Evolutionary conservation across 1,140 invertebrate genomes (phyloP).

Genomic region (Macrobrachium rosenbergii): DNA sequence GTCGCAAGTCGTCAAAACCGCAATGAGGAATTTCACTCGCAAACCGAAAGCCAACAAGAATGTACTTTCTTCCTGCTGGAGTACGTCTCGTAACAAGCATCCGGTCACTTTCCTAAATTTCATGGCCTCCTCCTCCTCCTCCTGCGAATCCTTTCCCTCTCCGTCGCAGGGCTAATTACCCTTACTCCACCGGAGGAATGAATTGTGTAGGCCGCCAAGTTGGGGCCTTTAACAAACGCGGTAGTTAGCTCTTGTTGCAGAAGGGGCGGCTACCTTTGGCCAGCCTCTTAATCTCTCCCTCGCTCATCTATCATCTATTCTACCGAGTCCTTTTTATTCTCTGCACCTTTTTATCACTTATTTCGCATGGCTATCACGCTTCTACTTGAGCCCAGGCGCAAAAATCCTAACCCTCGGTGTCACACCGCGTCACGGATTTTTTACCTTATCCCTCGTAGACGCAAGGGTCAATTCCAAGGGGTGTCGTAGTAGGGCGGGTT

Average conservation of each 20-base stretch:
- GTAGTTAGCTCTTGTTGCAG: not conserved
- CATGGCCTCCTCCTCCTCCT: not conserved
- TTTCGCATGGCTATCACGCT: conserved; percentile 50
- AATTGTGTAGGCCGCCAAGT: too few relatives aligned
- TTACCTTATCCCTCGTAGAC: conserved; percentile 4
- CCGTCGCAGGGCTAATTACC: too few relatives aligned
- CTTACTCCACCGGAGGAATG: too few relatives aligned
- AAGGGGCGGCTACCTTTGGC: conserved; percentile 25
- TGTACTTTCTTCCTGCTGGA: too few relatives aligned
- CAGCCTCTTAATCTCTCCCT: conserved; percentile 36
- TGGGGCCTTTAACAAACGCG: too few relatives aligned
- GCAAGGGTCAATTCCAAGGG: conserved; percentile 19
- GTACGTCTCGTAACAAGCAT: too few relatives aligned
- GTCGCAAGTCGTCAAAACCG: too few relatives aligned
- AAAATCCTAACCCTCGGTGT: not conserved
- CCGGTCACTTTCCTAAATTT: too few relatives aligned
- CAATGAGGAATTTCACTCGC: too few relatives aligned
- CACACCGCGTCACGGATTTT: not conserved
- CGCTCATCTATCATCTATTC: conserved; percentile 47
- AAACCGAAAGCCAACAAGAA: too few relatives aligned
- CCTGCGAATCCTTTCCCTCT: not conserved
- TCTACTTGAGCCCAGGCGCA: conserved; percentile 4
- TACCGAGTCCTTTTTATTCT: conserved; percentile 53
- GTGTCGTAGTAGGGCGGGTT: conserved; percentile 6
- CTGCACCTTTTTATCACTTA: conserved; percentile 53